Evolutionary conservation across 1,140 invertebrate genomes (phyloP).

Genomic region (Mamestra configurata): DNA sequence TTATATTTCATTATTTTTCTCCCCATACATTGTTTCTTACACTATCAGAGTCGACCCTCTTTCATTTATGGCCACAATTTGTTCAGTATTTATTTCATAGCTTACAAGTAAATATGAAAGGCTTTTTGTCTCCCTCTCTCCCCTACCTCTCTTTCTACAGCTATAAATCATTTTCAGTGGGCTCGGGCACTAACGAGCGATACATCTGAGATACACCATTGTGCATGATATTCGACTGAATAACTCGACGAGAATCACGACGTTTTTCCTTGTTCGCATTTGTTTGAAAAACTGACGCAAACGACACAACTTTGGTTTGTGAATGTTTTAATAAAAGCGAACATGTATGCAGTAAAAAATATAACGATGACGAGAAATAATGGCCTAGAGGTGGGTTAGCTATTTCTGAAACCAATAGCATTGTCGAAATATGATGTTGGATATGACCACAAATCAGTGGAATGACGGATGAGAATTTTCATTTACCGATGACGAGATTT

Average conservation of each 20-base stretch:
- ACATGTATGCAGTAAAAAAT: neutral
- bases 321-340: slow-evolving; percentile 10
- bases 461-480: neutral
- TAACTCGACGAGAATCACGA: slow-evolving; percentile 25
- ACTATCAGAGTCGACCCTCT: slow-evolving; percentile 26
- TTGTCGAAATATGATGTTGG: slow-evolving; percentile 3
- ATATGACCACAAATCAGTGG: neutral
- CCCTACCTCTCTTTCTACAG: neutral
- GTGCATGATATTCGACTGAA: slow-evolving; percentile 30
- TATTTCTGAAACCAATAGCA: neutral
- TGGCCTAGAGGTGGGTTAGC: neutral
- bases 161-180: slow-evolving; percentile 56
- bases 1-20: neutral
- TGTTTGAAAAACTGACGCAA: neutral
- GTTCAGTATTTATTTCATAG: slow-evolving; percentile 26
- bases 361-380: neutral
- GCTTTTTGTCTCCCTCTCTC: neutral
- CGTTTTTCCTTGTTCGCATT: slow-evolving; percentile 34
- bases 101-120: slow-evolving; percentile 10
- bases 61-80: slow-evolving; percentile 26
- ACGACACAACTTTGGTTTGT: neutral
- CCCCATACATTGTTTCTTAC: slow-evolving; percentile 2
- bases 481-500: neutral
- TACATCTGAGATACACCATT: slow-evolving; percentile 46
- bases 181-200: slow-evolving; percentile 51